Evolutionary conservation across 2,113 vertebrate species (phyloP).

Genomic region (Stegostoma tigrinum): DNA sequence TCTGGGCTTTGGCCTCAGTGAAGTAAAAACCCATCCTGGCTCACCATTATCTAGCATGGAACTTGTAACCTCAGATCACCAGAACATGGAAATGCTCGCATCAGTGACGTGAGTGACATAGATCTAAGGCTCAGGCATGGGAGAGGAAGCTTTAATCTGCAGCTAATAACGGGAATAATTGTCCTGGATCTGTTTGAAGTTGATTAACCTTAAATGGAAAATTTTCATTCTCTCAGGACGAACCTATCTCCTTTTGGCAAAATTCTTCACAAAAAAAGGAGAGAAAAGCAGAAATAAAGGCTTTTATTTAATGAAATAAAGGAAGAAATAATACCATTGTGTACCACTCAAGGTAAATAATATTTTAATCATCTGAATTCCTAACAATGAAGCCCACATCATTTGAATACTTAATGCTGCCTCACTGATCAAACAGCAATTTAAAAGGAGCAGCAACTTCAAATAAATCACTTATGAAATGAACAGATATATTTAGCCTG

Average conservation of each 20-base stretch:
- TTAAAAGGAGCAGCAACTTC: neutral
- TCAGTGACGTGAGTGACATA: neutral
- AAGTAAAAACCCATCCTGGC: neutral
- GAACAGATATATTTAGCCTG: constrained; percentile 21
- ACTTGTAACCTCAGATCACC: neutral
- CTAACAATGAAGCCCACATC: neutral
- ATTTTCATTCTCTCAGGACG: neutral
- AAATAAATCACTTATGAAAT: constrained; percentile 26
- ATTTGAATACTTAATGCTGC: neutral
- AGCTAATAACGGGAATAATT: neutral
- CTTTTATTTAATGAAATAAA: neutral
- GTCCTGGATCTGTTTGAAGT: neutral
- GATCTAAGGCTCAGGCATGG: neutral
- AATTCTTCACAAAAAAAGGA: neutral
- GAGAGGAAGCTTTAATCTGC: neutral
- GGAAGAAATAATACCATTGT: too few relatives aligned
- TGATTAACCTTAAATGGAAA: neutral
- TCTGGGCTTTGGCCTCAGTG: neutral
- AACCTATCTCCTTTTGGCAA: neutral
- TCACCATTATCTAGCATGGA: neutral
- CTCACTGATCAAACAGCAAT: neutral
- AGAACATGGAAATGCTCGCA: neutral
- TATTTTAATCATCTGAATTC: neutral
- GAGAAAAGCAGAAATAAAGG: neutral
- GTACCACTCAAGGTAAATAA: neutral